phyloP scores from a whole-genome alignment of 2,888 invertebrate genomes.

The Aplocera efformata region DNA sequence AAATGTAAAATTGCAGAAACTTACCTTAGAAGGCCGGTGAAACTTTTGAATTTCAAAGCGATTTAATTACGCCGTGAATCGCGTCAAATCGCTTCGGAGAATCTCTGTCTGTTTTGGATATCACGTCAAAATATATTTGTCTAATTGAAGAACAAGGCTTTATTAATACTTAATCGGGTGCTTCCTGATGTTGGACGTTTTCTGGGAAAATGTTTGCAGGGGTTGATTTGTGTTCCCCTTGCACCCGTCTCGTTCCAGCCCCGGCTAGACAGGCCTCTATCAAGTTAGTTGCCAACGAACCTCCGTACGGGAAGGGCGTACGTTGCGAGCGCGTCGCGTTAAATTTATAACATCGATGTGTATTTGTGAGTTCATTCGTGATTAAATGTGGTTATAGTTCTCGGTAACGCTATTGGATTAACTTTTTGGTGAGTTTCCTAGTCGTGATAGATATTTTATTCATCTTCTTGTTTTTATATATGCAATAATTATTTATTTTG shows the following conservation, averaged over 20 bases:
- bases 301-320: slow-evolving; percentile 45
- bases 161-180: slow-evolving; percentile 54
- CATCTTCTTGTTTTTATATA: no score
- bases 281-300: slow-evolving; percentile 53
- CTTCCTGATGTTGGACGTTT: slow-evolving; percentile 58
- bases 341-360: slow-evolving; percentile 50
- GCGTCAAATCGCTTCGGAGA: slow-evolving; percentile 33
- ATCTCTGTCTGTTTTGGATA: slow-evolving; percentile 42
- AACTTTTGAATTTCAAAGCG: slow-evolving; percentile 41
- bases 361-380: slow-evolving; percentile 33
- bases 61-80: slow-evolving; percentile 42
- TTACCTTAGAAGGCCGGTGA: slow-evolving; percentile 30
- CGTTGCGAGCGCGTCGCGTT: slow-evolving; percentile 45
- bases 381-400: slow-evolving; percentile 28
- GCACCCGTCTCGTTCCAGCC: slow-evolving; percentile 39
- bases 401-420: slow-evolving; percentile 4
- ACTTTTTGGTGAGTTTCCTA: slow-evolving; percentile 8
- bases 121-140: slow-evolving; percentile 43
- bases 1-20: slow-evolving; percentile 45
- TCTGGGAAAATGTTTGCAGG: slow-evolving; percentile 51
- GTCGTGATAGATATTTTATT: not conserved
- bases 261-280: slow-evolving; percentile 61
- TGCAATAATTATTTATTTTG: no score
- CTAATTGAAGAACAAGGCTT: slow-evolving; percentile 49
- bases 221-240: slow-evolving; percentile 42